Evolutionary conservation across 1,140 invertebrate species (phyloP), one percentile per base, ranked within the genome.

Genomic region (Tribolium madens): DNA sequence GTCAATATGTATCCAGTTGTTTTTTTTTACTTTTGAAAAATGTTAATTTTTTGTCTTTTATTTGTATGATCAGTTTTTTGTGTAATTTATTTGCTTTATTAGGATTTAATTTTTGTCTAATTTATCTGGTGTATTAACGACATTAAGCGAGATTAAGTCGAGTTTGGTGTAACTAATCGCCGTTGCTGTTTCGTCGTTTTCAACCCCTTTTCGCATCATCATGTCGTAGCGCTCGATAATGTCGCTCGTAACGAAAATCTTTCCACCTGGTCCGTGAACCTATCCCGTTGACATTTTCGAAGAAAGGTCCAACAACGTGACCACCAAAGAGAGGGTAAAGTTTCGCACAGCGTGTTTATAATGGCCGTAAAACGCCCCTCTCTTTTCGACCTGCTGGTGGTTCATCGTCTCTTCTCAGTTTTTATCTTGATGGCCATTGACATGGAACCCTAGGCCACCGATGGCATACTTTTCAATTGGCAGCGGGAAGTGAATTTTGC

Each of bases 361-460:
- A 64, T 64, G 57, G 57, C 26, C 21, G 57, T 33, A 64, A 64
- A 64, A 57, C 52, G 52, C 26, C 57, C 26, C 57, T 64, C 57
- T 64, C 57, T 64, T 64, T 57, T 12, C 57, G 57, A 64, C 57
- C 57, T 64, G 57, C 52, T 10, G 57, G 18, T 18, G 52, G 13
- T 18, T 64, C 31, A 26, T 31, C 26, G n/a, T 21, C 57, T 64
- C 57, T 64, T 64, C 57, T 64, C 57, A 64, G 57, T 64, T 64
- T 64, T 64, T 64, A 64, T 64, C 57, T 64, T 33, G 57, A 64
- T 64, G 57, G 57, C 57, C 57, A 64, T 64, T 64, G 21, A 64
- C 57, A 64, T 33, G 57, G 57, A 60, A 26, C 53, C 53, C 50
- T 53, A 10, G 53, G 9, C 53, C 9, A 21, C 9, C 53, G 50